Evolutionary conservation across 2,888 invertebrate genomes (phyloP).

Genomic region (Drosophila tanythrix): DNA sequence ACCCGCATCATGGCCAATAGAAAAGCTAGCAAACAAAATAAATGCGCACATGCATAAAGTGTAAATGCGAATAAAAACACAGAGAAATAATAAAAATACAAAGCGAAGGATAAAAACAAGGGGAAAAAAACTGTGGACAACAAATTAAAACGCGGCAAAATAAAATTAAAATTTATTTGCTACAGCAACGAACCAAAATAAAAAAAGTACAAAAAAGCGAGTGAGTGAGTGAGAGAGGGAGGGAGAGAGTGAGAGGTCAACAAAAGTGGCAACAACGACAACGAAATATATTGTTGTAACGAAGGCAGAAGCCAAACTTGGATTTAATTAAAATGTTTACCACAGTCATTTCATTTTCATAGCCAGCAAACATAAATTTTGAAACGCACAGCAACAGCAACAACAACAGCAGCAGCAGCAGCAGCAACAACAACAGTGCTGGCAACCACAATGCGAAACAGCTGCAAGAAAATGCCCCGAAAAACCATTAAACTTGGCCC

Average conservation of each 20-base stretch:
- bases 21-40: conserved; percentile 74
- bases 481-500: conserved; percentile 74
- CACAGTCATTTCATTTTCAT: conserved; percentile 81
- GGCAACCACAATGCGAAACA: conserved; percentile 76
- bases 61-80: conserved; percentile 71
- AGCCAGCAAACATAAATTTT: conserved; percentile 80
- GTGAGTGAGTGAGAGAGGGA: not conserved
- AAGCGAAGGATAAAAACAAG: conserved; percentile 18
- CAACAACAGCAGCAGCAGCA: conserved; percentile 29
- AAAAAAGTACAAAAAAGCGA: conserved; percentile 32
- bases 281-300: conserved; percentile 77
- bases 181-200: conserved; percentile 38
- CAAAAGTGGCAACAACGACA: conserved; percentile 51
- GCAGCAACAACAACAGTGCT: conserved; percentile 29
- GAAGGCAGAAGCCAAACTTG: conserved; percentile 80
- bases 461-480: conserved; percentile 79
- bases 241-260: conserved; percentile 12
- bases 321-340: conserved; percentile 81
- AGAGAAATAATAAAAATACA: conserved; percentile 43
- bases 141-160: conserved; percentile 80
- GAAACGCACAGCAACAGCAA: conserved; percentile 63
- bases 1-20: conserved; percentile 65
- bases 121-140: conserved; percentile 65
- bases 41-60: conserved; percentile 73
- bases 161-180: conserved; percentile 79